These are phyloP conservation scores for Rhinopithecus roxellana DNA, from an alignment of 2,113 vertebrate species.

Conservation along the genomic window DNA sequence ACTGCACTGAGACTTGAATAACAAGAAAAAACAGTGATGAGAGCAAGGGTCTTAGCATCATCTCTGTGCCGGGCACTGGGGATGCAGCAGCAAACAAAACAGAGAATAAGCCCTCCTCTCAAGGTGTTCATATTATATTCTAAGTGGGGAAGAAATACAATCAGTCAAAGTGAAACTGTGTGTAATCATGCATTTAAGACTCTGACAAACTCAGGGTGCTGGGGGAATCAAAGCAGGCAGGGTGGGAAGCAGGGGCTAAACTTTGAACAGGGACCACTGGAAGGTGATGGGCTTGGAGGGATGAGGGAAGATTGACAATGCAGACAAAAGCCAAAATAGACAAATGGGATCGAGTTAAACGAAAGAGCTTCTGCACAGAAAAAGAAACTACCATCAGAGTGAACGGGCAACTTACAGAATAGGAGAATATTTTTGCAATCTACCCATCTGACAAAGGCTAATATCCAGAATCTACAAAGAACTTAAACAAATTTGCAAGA, in stretches of 20 bases:
- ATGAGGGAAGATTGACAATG: rapidly evolving
- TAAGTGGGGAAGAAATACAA: rapidly evolving
- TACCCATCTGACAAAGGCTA: too few species aligned
- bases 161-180: too few species aligned
- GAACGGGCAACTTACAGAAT: too few species aligned
- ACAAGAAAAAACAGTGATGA: background rate
- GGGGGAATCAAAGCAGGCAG: background rate
- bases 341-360: too few species aligned
- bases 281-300: background rate
- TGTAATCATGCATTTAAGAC: rapidly evolving
- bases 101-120: background rate
- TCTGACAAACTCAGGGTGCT: background rate
- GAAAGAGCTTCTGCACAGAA: too few species aligned
- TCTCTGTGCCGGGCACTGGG: background rate
- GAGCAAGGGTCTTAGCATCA: background rate
- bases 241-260: too few species aligned
- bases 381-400: too few species aligned
- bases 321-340: too few species aligned
- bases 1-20: background rate
- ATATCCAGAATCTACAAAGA: too few species aligned
- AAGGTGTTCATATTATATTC: rapidly evolving
- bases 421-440: too few species aligned
- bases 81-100: background rate
- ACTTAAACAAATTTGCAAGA: too few species aligned
- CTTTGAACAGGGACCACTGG: background rate